Evolutionary conservation across 2,888 invertebrate species (phyloP).

Genomic region (Oxystoma pomonae): DNA sequence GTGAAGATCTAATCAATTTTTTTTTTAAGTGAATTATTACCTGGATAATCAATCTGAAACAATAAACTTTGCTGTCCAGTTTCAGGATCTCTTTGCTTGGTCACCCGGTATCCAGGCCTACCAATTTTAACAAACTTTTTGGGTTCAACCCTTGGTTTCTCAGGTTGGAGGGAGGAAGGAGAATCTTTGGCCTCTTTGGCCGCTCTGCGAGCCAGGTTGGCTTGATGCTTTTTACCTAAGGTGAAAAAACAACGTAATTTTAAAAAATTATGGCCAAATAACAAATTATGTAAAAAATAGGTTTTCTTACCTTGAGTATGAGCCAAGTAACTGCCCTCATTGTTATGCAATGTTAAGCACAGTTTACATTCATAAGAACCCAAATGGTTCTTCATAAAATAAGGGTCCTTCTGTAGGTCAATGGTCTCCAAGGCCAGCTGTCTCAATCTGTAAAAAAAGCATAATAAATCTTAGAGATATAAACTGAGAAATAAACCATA

Average conservation of each 20-base stretch:
- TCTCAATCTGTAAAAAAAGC: constrained; percentile 66
- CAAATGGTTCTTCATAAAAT: constrained; percentile 99
- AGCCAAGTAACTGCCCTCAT: constrained; percentile 97
- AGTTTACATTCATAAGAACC: constrained; percentile 98
- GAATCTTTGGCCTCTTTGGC: constrained; percentile 98
- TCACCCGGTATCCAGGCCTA: constrained; percentile 96
- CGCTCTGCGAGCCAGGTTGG: constrained; percentile 93
- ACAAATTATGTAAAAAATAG: too few relatives aligned
- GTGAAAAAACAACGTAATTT: background rate
- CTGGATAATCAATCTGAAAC: constrained; percentile 94
- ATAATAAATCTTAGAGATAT: too few relatives aligned
- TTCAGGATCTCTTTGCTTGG: constrained; percentile 95
- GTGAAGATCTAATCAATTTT: background rate
- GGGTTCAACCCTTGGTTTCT: constrained; percentile 94
- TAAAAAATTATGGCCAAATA: too few relatives aligned
- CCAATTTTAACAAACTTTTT: constrained; percentile 99
- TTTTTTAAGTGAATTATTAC: constrained; percentile 47
- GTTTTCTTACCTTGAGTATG: constrained; percentile 99
- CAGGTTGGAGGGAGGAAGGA: constrained; percentile 89
- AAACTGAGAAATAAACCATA: background rate
- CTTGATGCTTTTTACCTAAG: constrained; percentile 75
- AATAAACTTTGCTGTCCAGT: constrained; percentile 94
- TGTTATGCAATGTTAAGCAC: constrained; percentile 97
- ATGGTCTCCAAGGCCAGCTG: constrained; percentile 98
- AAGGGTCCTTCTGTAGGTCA: constrained; percentile 98